These are phyloP conservation scores for Tromatobia lineatoria DNA, from an alignment of 2,888 invertebrate genomes.

Conservation along the genomic window DNA sequence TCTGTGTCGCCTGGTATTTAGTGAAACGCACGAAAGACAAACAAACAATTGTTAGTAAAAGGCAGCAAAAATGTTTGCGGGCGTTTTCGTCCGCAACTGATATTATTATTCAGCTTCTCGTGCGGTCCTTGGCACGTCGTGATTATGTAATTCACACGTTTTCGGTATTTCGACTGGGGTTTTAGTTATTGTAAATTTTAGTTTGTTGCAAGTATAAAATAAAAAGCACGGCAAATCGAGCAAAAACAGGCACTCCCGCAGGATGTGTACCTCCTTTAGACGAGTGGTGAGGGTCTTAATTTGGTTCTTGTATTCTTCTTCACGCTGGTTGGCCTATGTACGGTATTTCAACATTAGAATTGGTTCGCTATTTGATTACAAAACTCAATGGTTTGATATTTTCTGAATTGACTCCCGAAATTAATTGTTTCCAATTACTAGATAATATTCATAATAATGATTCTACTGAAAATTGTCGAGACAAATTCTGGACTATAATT, in stretches of 20 bases:
- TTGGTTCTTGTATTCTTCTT: constrained; percentile 99
- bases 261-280: constrained; percentile 97
- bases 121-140: constrained; percentile 13
- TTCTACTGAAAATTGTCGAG: not conserved
- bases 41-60: constrained; percentile 77
- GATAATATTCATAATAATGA: not conserved
- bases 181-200: constrained; percentile 57
- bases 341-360: constrained; percentile 73
- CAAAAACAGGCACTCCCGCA: constrained; percentile 74
- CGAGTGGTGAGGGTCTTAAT: constrained; percentile 99
- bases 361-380: constrained; percentile 10
- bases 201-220: constrained; percentile 67
- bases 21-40: constrained; percentile 82
- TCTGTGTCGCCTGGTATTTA: constrained; percentile 94
- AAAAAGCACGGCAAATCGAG: constrained; percentile 68
- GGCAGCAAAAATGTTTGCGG: constrained; percentile 42
- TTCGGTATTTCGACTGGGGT: not conserved
- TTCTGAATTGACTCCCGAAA: constrained; percentile 26
- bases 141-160: constrained; percentile 30
- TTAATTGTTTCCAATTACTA: not conserved
- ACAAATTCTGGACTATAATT: constrained; percentile 7
- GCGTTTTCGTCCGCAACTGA: constrained; percentile 22
- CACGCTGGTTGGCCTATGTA: constrained; percentile 98
- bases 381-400: constrained; percentile 15
- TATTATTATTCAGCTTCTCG: constrained; percentile 27